Evolutionary conservation across 2,888 invertebrate genomes (phyloP), one percentile per base, ranked within the genome.

Genomic region (Melanostoma scalare): DNA sequence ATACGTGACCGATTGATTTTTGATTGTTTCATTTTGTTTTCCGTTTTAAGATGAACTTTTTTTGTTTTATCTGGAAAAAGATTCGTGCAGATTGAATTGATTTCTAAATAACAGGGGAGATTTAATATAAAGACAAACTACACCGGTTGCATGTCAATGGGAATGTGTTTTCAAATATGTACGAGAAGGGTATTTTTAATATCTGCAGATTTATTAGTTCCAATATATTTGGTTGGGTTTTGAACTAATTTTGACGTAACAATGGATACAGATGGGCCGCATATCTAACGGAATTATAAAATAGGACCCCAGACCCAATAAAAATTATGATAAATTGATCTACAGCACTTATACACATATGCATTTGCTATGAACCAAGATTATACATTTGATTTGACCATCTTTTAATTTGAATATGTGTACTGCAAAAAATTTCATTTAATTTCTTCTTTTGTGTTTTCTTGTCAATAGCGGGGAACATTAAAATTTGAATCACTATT

Each of bases 1-100:
- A 79, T 79, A 84, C 84, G 84, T 84, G 84, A 79, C 79, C 84
- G 84, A 84, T 84, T 84, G 84, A 84, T 84, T 79, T 79, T 84
- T 84, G 84, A 84, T 84, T 84, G 84, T 84, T 84, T 50, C 67
- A 78, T 74, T 84, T 75, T 79, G 71, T 84, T 84, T 67, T 78
- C 56, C 55, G 44, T 75, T 84, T 84, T 79, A 69, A 75, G 75
- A 79, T 82, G 74, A 52, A 31, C 60, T 61, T 78, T 69, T 84
- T 73, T 73, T 68, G 44, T 69, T 79, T 84, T 61, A 55, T 75
- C 79, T 75, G 84, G 76, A 71, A 84, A 73, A 79, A 74, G 79
- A 84, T 75, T 79, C 74, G 84, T 79, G 74, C 71, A 79, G 84
- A 79, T 79, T 79, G 74, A 84, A 84, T 84, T 84, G 84, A 84